Evolutionary conservation across 2,888 invertebrate species (phyloP), one percentile per base, ranked within the genome.

Genomic region (Ormyrus rosae): DNA sequence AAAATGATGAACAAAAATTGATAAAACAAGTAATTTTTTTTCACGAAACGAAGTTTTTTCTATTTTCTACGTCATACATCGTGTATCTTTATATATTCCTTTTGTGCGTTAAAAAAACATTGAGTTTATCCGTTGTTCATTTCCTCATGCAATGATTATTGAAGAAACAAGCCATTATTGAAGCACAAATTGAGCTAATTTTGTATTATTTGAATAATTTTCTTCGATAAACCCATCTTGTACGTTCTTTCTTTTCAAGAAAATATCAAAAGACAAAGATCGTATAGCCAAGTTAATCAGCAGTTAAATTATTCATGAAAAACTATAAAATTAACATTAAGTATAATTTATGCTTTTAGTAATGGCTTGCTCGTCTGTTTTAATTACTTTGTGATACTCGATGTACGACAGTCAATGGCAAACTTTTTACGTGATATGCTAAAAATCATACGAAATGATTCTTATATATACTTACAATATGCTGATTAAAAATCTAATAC

Each of bases 1-100:
- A n/a, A 80, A 80, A 74, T 70, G 51, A 78, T 70, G 67, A 73
- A 80, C 67, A 77, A 81, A 82, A 82, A 64, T 74, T 78, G 67
- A 79, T 69, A 77, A 74, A 77, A 79, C 69, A 82, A 19, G 19
- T 19, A 19, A 80, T 71, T 75, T 70, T 73, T 55, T 64, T 74
- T 60, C n/a, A 60, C 61, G 60, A 82, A 76, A 73, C 55, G 50
- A 78, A 74, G 19, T 19, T 19, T 19, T 19, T 69, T 61, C 60
- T 73, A 13, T 58, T 69, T 45, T 65, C 13, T 13, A 11, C 9
- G 61, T 80, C 13, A 63, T 82, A 80, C 78, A 80, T 80, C 68
- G 78, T 71, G 75, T 71, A 80, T 81, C 77, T 60, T 72, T 45
- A 19, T 58, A 46, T 63, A 19, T 34, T 48, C 6, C 50, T 58